Percentiles rank a stretch among this genome's conserved stretches.
Evolutionary conservation across 2,888 invertebrate species (phyloP).

Genomic region (Drosophila nigricruria): DNA sequence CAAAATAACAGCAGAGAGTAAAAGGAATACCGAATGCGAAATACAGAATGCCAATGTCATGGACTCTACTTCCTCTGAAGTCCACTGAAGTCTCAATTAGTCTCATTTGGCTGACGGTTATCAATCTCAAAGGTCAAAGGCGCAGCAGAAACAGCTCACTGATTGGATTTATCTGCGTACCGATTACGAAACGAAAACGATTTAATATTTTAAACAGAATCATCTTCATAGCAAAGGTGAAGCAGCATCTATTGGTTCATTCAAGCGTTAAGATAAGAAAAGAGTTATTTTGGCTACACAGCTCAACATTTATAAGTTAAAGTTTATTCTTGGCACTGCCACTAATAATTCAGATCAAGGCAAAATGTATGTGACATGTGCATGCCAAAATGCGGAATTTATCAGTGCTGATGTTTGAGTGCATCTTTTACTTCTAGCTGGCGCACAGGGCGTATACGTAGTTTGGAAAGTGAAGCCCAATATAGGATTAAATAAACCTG

Average conservation of each 20-base stretch:
- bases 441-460: slow-evolving; percentile 38
- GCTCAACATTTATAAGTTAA: slow-evolving; percentile 18
- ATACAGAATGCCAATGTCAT: slow-evolving; percentile 32
- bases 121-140: slow-evolving; percentile 48
- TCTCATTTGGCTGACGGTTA: slow-evolving; percentile 43
- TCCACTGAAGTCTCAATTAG: slow-evolving; percentile 51
- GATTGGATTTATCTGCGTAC: slow-evolving; percentile 26
- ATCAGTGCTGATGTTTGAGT: slow-evolving; percentile 41
- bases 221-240: not conserved
- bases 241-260: slow-evolving; percentile 23
- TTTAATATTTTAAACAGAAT: slow-evolving; percentile 9
- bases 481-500: not conserved
- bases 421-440: slow-evolving; percentile 25
- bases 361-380: slow-evolving; percentile 44
- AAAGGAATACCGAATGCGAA: not conserved
- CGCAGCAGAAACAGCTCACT: slow-evolving; percentile 47
- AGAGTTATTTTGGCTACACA: slow-evolving; percentile 41
- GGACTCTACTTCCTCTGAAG: slow-evolving; percentile 6
- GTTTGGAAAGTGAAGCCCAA: slow-evolving; percentile 8
- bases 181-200: slow-evolving; percentile 6
- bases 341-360: not conserved
- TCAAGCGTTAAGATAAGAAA: slow-evolving; percentile 66
- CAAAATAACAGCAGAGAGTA: slow-evolving; percentile 26
- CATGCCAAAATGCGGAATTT: slow-evolving; percentile 32
- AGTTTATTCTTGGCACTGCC: slow-evolving; percentile 13